Conservation (phyloP, 2,113 vertebrate species). For the Strigops habroptila region DNA sequence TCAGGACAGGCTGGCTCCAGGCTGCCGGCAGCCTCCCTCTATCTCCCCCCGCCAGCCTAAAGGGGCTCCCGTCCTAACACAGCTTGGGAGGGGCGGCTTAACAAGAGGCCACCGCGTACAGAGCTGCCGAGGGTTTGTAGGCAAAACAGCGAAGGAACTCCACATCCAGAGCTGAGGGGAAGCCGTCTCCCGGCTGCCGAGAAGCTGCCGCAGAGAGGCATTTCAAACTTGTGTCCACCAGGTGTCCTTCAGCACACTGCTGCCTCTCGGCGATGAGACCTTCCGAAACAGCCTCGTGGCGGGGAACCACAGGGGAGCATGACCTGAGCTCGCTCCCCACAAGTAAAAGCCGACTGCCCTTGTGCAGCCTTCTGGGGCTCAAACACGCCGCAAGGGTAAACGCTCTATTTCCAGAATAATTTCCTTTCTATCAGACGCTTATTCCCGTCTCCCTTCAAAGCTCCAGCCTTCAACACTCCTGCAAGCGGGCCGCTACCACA, state of each 20-base stretch:
- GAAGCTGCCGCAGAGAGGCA: background rate
- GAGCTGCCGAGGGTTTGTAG: background rate
- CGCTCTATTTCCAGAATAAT: background rate
- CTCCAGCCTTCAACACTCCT: background rate
- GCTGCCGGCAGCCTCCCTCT: background rate
- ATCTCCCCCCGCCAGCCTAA: background rate
- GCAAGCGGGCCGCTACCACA: background rate
- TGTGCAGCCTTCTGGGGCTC: background rate
- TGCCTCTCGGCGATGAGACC: background rate
- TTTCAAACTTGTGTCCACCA: slow-evolving; percentile 58
- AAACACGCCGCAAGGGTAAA: background rate
- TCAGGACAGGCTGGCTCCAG: background rate
- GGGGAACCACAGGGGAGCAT: background rate
- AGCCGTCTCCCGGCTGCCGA: background rate
- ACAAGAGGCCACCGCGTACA: background rate
- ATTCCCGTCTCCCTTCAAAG: background rate
- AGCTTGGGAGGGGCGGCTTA: background rate
- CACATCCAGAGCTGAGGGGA: background rate
- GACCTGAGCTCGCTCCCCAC: background rate
- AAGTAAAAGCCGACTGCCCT: background rate
- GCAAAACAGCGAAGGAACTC: background rate
- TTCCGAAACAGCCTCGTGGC: background rate
- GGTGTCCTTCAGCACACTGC: slow-evolving; percentile 57
- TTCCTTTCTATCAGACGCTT: background rate
- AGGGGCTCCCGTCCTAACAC: background rate